phyloP scores from a whole-genome alignment of 2,113 vertebrate species.

The Anser brachyrhynchus region DNA sequence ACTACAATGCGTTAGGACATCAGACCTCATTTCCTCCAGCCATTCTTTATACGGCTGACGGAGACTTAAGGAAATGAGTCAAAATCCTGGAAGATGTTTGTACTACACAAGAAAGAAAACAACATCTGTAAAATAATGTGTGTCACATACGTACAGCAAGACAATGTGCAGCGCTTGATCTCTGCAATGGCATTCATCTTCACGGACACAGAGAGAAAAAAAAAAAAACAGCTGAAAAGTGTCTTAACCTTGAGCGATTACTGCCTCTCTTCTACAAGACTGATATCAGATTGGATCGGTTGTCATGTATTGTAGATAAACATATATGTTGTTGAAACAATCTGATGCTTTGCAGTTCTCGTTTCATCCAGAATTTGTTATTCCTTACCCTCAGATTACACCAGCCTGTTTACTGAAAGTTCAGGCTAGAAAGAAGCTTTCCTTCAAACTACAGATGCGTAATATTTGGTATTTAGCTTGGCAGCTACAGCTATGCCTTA shows the following conservation, averaged over 20 bases:
- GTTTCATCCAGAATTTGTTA: neutral
- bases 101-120: conserved; percentile 69
- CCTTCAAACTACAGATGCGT: neutral
- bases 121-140: conserved; percentile 72
- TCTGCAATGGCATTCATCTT: conserved; percentile 11
- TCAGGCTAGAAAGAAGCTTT: neutral
- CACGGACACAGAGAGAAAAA: neutral
- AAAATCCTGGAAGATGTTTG: conserved; percentile 79
- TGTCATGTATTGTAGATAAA: neutral
- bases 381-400: conserved; percentile 21
- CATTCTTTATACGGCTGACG: conserved; percentile 74
- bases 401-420: neutral
- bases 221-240: neutral
- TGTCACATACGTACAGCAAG: conserved; percentile 25
- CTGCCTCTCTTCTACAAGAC: neutral
- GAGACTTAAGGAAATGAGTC: conserved; percentile 83
- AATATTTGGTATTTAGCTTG: conserved; percentile 2
- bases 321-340: conserved; percentile 2
- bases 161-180: neutral
- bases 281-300: neutral
- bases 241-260: conserved; percentile 53
- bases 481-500: neutral
- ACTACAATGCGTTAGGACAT: conserved; percentile 64
- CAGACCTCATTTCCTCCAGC: conserved; percentile 73
- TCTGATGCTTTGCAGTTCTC: neutral